Percentiles rank a stretch among this genome's conserved stretches.
Evolutionary conservation across 2,113 vertebrate genomes (phyloP).

Genomic region (Empidonax alnorum): DNA sequence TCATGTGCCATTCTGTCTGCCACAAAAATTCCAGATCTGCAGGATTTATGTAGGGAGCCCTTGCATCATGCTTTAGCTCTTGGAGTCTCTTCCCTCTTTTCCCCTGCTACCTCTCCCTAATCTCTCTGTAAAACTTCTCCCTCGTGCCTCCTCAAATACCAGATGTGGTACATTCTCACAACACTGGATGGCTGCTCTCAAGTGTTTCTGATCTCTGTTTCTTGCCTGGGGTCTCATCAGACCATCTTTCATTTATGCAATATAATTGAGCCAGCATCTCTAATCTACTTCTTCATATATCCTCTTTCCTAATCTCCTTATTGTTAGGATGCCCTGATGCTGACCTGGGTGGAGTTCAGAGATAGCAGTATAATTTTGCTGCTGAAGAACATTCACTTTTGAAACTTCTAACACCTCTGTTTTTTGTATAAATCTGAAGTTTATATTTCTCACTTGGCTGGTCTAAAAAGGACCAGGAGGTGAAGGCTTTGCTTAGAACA

Average conservation of each 20-base stretch:
- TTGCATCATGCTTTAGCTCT: background rate
- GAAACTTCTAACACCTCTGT: background rate
- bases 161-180: background rate
- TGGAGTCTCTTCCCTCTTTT: background rate
- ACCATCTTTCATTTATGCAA: background rate
- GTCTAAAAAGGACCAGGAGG: background rate
- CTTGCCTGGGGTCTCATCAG: background rate
- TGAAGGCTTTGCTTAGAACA: background rate
- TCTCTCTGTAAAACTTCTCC: background rate
- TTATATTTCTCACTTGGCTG: background rate
- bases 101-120: background rate
- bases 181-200: background rate
- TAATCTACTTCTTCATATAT: background rate
- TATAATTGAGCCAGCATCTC: background rate
- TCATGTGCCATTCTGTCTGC: background rate
- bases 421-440: background rate
- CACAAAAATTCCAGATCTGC: background rate
- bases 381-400: background rate
- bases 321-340: background rate
- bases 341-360: background rate
- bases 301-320: background rate
- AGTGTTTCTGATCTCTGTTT: background rate
- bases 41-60: background rate
- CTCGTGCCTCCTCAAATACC: rapidly evolving
- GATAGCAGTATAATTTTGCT: background rate